Evolutionary conservation across 2,797 vertebrate genomes (phyloP), one percentile per base, ranked within the genome.

Genomic region (Hypotaenidia okinawae): DNA sequence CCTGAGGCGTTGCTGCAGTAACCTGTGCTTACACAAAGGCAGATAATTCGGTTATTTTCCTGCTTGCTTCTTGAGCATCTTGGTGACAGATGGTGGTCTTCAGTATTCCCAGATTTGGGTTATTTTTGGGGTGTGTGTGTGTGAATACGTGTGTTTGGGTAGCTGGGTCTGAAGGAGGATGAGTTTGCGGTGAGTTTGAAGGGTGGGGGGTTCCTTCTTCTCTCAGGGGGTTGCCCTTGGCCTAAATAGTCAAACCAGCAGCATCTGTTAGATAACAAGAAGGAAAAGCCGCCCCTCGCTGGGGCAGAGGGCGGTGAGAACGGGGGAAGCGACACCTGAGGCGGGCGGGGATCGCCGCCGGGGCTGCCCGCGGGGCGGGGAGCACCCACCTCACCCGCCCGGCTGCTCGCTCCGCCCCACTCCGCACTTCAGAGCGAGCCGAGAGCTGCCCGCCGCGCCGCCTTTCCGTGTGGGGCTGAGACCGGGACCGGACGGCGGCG

Each of bases 61-160:
- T 92, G 30, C 54, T 63, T 22, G 54, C 41, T 57, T 4, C 7
- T 18, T 11, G 33, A 82, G 55, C 3, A 0, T 17, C 39, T 23
- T 68, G 66, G 68, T 88, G 84, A 62, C 81, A 89, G 89, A 87
- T 83, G 87, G 90, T 9, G n/a, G 81, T 49, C 27, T 24, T 68
- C 57, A 37, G 55, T 61, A 77, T 64, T 54, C 41, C 58, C 18
- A 28, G 66, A 75, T 69, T 68, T 51, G 62, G 55, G 82, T 82
- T 92, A 41, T 83, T 78, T 94, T 63, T 45, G 80, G 10, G 43
- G 23, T 16, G 4, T 37, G 37, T 37, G 19, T 25, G 8, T 4
- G 28, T 16, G 47, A 49, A 23, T 32, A 2, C 13, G 4, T 15
- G 0, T 49, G 23, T 13, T 66, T 24, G 62, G 33, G 62, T 51